phyloP scores from a whole-genome alignment of 1,140 invertebrate genomes.

The Melipona quadrifasciata region DNA sequence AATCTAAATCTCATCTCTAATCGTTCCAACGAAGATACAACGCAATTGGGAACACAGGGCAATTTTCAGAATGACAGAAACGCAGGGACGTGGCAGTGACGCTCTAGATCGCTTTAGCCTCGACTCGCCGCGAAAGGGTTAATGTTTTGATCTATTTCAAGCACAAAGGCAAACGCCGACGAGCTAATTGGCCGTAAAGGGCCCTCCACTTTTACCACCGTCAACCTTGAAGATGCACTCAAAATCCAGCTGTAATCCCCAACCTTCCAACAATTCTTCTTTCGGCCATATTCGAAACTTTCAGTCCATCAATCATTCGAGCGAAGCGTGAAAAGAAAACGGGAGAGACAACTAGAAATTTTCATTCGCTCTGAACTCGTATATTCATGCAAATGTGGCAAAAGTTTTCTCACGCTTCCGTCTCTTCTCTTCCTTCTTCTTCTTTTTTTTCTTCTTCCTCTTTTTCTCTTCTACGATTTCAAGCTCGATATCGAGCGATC shows the following conservation, averaged over 20 bases:
- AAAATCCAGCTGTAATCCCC: constrained; percentile 5
- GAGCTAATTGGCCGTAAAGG: constrained; percentile 37
- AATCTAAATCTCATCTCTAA: neutral
- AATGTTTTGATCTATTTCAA: constrained; percentile 41
- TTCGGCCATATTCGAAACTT: neutral
- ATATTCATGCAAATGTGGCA: neutral
- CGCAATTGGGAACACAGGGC: neutral
- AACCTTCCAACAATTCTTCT: neutral
- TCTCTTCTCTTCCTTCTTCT: too few species aligned
- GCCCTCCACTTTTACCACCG: constrained; percentile 25
- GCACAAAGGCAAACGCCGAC: constrained; percentile 33
- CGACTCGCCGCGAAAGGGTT: constrained; percentile 12
- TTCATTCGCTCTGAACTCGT: neutral
- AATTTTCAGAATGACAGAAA: neutral
- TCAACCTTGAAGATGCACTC: constrained; percentile 33
- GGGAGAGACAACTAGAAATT: neutral
- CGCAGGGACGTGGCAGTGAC: too few species aligned
- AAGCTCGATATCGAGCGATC: neutral
- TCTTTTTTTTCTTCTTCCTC: neutral
- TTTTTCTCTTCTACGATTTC: neutral
- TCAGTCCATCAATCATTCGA: neutral
- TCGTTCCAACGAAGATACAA: neutral
- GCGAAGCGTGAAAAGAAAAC: neutral
- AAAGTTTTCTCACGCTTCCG: neutral
- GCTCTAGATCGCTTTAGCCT: constrained; percentile 1